These are phyloP conservation scores for Chaetogeoica ovagalla DNA, from an alignment of 2,888 invertebrate genomes.

Conservation along the genomic window DNA sequence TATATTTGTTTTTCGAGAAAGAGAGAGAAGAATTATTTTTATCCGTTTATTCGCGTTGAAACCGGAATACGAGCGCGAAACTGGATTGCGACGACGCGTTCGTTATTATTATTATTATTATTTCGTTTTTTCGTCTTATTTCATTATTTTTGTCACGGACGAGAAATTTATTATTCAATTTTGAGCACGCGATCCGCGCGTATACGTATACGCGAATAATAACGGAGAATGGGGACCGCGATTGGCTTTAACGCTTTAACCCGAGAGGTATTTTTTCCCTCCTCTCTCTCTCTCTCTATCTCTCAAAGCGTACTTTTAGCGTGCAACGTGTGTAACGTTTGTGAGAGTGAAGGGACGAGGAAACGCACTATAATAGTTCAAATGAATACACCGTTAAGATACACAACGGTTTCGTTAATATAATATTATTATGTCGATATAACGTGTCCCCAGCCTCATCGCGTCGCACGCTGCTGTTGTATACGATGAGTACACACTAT, in stretches of 20 bases:
- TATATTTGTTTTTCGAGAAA: not conserved
- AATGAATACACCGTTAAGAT: no score
- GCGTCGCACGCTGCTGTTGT: no score
- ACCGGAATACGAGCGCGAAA: conserved; percentile 16
- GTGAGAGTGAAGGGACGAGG: no score
- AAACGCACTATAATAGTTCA: no score
- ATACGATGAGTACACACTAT: no score
- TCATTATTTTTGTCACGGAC: not conserved
- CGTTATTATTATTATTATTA: conserved; percentile 5
- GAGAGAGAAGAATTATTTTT: not conserved
- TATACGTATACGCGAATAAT: not conserved
- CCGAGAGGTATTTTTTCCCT: not conserved
- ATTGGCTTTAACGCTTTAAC: conserved; percentile 35
- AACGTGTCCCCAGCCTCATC: no score
- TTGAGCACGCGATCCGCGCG: not conserved
- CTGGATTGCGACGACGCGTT: not conserved
- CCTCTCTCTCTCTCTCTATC: no score
- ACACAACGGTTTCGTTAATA: no score
- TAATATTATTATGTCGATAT: no score
- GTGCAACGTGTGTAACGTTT: no score
- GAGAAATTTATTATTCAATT: conserved; percentile 32
- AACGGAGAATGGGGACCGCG: conserved; percentile 2
- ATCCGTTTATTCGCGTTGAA: not conserved
- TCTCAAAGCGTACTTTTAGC: no score
- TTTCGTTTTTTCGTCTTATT: not conserved